Evolutionary conservation across 2,888 invertebrate species (phyloP).

Genomic region (Lithophane socia): DNA sequence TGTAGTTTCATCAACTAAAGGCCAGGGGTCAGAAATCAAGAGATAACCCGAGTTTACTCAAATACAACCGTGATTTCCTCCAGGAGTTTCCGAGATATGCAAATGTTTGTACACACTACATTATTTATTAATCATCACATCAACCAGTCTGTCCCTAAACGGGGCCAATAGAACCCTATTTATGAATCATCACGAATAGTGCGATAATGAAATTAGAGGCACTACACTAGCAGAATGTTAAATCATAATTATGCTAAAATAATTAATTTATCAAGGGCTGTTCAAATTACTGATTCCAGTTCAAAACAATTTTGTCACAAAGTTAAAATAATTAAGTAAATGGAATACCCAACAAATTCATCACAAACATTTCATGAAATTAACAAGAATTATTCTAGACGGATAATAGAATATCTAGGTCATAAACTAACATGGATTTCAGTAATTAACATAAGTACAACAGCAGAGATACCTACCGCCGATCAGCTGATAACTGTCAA

Average conservation of each 20-base stretch:
- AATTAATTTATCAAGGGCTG: slow-evolving; percentile 32
- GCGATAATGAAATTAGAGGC: slow-evolving; percentile 37
- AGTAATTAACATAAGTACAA: slow-evolving; percentile 5
- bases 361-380: slow-evolving; percentile 9
- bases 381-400: slow-evolving; percentile 10
- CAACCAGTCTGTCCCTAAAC: slow-evolving; percentile 18
- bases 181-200: slow-evolving; percentile 41
- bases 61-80: slow-evolving; percentile 50
- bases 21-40: slow-evolving; percentile 30
- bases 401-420: not conserved
- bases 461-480: slow-evolving; percentile 64
- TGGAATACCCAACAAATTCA: slow-evolving; percentile 6
- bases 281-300: slow-evolving; percentile 20
- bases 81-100: slow-evolving; percentile 50
- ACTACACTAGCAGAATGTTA: slow-evolving; percentile 32
- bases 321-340: slow-evolving; percentile 23
- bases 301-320: slow-evolving; percentile 17
- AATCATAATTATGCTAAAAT: slow-evolving; percentile 45
- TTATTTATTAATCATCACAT: slow-evolving; percentile 53
- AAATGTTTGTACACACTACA: slow-evolving; percentile 48
- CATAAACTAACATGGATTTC: slow-evolving; percentile 8
- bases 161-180: slow-evolving; percentile 22
- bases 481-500: slow-evolving; percentile 71
- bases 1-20: slow-evolving; percentile 20
- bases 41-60: slow-evolving; percentile 34